Conservation (phyloP, 2,888 invertebrate genomes). For the Cataglyphis cursor region DNA sequence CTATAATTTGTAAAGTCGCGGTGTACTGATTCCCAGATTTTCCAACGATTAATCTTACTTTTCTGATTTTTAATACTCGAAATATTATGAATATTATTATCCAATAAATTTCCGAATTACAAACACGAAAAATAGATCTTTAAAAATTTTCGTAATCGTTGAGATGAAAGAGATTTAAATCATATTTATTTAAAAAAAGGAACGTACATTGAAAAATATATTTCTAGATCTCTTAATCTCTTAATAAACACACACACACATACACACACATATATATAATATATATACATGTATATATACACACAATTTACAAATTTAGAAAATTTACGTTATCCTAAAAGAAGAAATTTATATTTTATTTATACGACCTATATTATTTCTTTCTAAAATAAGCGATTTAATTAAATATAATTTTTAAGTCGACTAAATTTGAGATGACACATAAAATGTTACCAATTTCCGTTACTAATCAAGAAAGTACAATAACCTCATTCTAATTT, state of each 20-base stretch:
- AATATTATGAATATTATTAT: constrained; percentile 31
- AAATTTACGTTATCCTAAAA: neutral
- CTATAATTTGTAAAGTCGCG: constrained; percentile 67
- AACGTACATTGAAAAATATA: neutral
- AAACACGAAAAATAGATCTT: constrained; percentile 25
- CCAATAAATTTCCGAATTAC: constrained; percentile 61
- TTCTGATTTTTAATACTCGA: constrained; percentile 56
- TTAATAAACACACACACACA: neutral
- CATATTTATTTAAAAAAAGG: neutral
- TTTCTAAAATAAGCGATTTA: neutral
- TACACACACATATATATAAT: too few species aligned
- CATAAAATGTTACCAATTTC: constrained; percentile 6
- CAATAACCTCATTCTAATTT: constrained; percentile 13
- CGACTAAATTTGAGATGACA: constrained; percentile 14
- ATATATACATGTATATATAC: neutral
- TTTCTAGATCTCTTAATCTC: neutral
- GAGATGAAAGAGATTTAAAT: neutral
- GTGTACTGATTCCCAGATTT: constrained; percentile 66
- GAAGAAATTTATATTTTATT: constrained; percentile 6
- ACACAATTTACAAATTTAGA: neutral
- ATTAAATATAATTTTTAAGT: neutral
- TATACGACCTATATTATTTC: neutral
- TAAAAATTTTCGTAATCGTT: constrained; percentile 13
- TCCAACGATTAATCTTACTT: constrained; percentile 61
- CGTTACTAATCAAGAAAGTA: constrained; percentile 20